phyloP scores from a whole-genome alignment of 1,140 invertebrate species.

The Euwallacea fornicatus region DNA sequence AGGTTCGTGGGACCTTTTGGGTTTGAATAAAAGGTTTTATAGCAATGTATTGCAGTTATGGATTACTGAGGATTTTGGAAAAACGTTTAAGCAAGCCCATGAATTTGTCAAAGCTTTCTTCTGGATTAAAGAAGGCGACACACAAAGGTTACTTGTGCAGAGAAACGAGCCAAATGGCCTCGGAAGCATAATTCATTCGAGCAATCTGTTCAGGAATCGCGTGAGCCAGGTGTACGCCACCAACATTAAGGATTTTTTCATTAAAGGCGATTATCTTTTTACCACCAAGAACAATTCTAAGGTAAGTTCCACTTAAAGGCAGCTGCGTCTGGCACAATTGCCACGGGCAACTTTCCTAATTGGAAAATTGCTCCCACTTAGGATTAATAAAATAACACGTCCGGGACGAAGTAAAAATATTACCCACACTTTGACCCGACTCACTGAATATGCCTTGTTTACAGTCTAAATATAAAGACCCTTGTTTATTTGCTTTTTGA shows the following conservation, averaged over 20 bases:
- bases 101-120: conserved; percentile 76
- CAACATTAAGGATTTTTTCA: conserved; percentile 78
- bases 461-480: conserved; percentile 12
- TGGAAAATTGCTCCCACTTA: conserved; percentile 10
- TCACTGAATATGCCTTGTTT: conserved; percentile 11
- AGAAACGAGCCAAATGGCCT: conserved; percentile 64
- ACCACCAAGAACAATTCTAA: conserved; percentile 65
- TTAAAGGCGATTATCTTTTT: conserved; percentile 84
- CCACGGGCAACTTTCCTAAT: conserved; percentile 8
- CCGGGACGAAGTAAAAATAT: too few relatives aligned
- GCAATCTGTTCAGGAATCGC: conserved; percentile 52
- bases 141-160: conserved; percentile 67
- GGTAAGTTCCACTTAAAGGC: conserved; percentile 45
- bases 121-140: conserved; percentile 60
- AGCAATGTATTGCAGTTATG: conserved; percentile 64
- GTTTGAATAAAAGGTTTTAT: neutral
- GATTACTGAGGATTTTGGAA: conserved; percentile 73
- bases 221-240: conserved; percentile 61
- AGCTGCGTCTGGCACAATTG: neutral
- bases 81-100: conserved; percentile 67
- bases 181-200: conserved; percentile 63
- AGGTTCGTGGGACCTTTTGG: conserved; percentile 57
- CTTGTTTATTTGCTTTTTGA: conserved; percentile 1
- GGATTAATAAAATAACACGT: conserved; percentile 7
- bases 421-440: conserved; percentile 8